A percentile compares a stretch with the other conserved stretches of the same genome.
Evolutionary conservation across 1,140 invertebrate species (phyloP).

Genomic region (Meloidogyne floridensis): DNA sequence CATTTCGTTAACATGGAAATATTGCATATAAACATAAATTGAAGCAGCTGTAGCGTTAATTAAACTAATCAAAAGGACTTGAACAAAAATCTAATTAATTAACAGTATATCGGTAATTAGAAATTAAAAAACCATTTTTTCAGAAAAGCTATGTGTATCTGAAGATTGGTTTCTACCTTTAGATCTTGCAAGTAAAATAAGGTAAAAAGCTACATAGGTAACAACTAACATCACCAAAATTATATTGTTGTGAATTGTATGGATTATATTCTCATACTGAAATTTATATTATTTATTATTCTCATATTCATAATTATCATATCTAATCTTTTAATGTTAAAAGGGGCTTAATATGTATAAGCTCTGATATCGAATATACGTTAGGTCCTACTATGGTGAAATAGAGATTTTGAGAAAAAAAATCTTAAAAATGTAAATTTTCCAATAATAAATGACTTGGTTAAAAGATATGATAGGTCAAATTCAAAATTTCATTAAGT

Average conservation of each 20-base stretch:
- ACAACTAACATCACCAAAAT: slow-evolving; percentile 5
- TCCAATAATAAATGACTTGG: no score
- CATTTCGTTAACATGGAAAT: slow-evolving; percentile 1
- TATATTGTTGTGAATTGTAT: slow-evolving; percentile 16
- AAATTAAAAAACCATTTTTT: neutral
- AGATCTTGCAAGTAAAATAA: neutral
- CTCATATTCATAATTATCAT: no score
- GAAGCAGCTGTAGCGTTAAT: neutral
- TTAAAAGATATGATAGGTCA: no score
- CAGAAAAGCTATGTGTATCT: neutral
- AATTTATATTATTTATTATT: neutral
- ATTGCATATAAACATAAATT: slow-evolving; percentile 7
- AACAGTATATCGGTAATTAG: neutral
- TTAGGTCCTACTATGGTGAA: no score
- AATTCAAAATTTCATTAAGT: no score
- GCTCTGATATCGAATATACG: no score
- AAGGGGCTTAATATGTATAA: no score
- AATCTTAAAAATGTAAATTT: no score
- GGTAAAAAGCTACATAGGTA: neutral
- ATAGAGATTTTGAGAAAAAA: no score
- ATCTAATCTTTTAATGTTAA: no score
- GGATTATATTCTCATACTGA: slow-evolving; percentile 16
- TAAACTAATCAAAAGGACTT: neutral
- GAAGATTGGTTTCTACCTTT: neutral
- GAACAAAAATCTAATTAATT: neutral